Base-by-base conservation (phyloP, 2,113 vertebrate genomes). In the Gobio gobio region DNA sequence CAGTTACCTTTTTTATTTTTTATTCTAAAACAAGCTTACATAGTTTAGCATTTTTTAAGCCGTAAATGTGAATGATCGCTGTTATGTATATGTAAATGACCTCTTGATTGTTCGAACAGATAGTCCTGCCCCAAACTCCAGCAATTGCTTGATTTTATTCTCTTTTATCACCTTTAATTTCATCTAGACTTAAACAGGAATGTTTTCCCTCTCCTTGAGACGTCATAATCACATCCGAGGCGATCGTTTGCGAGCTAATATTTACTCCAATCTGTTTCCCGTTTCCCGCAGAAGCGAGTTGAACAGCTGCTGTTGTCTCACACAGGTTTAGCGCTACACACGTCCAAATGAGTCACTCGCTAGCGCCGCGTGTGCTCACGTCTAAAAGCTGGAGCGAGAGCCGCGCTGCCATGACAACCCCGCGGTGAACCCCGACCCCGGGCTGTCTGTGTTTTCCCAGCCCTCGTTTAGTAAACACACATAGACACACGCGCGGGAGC, bases 371-470 rank as follows among this genome's bases (percentile, higher is more conserved):
- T 56, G 54, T 1, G 54, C 54, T 56, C 54, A 22, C 54, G 22
- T 45, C 22, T 43, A n/a, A 79, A 79, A 61, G 70, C 70, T 47
- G 10, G 70, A 73, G 54, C 29, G 6, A 78, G 56, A 79, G 36
- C 33, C 33, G 36, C 22, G 56, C 59, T 47, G 78, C 43, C 78
- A 81, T 66, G 78, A 29, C 63, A 82, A 68, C 79, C 43, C 63
- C 10, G 10, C 59, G 36, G 51, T 40, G 26, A 77, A 77, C 54
- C 3, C 29, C 51, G 75, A 58, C 78, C 77, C 36, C 33, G n/a
- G 58, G 56, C 77, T 79, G 78, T 24, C 43, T 80, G 61, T 70
- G 66, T 68, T 73, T 79, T 80, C 58, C 51, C 82, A 83, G 40
- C 43, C 33, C 70, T 74, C 47, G 24, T 74, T 75, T 81, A 76